These are phyloP conservation scores for Timema cristinae DNA, from an alignment of 2,888 invertebrate genomes.

Conservation along the genomic window DNA sequence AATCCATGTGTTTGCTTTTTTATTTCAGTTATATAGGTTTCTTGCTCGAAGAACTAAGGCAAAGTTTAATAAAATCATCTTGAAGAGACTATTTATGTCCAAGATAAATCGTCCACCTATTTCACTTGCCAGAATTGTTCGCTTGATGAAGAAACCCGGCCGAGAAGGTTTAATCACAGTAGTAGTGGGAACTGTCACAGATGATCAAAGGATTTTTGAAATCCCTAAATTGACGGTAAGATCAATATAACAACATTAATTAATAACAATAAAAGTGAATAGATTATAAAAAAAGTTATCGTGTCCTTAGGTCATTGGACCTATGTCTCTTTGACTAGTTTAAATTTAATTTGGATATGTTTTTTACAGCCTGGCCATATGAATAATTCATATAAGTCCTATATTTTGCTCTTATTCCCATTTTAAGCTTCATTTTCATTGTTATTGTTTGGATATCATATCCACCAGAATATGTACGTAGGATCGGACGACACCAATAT, in stretches of 20 bases:
- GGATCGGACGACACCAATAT: no score
- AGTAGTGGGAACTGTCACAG: constrained; percentile 91
- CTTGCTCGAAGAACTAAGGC: constrained; percentile 92
- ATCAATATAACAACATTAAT: constrained; percentile 19
- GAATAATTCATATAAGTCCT: no score
- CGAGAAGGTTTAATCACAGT: constrained; percentile 86
- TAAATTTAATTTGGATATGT: no score
- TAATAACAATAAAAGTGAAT: no score
- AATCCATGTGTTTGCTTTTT: neutral
- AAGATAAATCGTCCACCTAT: constrained; percentile 92
- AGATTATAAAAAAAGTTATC: no score
- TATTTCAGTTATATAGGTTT: constrained; percentile 85
- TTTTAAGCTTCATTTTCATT: no score
- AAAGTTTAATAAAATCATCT: constrained; percentile 93
- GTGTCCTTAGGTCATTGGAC: no score
- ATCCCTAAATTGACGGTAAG: constrained; percentile 84
- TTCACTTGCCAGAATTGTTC: constrained; percentile 80
- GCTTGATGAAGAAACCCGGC: constrained; percentile 83
- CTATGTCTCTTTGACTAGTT: no score
- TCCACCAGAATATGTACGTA: no score
- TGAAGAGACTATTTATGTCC: constrained; percentile 97
- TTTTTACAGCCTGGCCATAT: no score
- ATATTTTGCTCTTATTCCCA: no score
- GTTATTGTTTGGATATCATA: no score
- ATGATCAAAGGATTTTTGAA: constrained; percentile 86